A percentile compares a stretch with the other conserved stretches of the same genome.
These are phyloP conservation scores for Panulirus ornatus DNA, from an alignment of 1,140 invertebrate genomes.

Conservation along the genomic window DNA sequence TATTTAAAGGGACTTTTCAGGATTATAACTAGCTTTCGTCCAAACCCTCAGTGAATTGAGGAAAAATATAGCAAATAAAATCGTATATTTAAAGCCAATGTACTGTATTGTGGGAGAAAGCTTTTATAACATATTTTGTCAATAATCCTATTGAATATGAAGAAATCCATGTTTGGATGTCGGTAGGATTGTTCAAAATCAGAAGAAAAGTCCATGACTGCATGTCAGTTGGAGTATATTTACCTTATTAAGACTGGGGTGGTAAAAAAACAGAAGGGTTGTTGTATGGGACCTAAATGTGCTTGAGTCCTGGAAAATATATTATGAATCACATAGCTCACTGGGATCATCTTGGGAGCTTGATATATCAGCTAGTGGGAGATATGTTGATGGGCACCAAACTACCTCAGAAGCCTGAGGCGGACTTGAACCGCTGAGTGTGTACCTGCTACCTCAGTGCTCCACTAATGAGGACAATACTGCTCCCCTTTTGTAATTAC, in stretches of 20 bases:
- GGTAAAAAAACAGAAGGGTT: not conserved
- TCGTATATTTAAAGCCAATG: no score
- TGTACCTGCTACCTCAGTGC: constrained; percentile 36
- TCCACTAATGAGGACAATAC: constrained; percentile 8
- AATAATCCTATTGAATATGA: no score
- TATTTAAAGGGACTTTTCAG: no score
- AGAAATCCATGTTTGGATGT: no score
- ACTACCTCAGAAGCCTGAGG: constrained; percentile 34
- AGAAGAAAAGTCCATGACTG: not conserved
- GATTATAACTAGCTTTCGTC: no score
- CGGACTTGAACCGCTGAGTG: constrained; percentile 26
- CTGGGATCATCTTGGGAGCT: not conserved
- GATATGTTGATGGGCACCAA: not conserved
- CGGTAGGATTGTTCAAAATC: no score
- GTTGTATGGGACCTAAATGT: not conserved
- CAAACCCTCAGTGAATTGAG: no score
- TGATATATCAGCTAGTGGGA: not conserved
- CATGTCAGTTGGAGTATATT: not conserved
- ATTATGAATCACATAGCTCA: not conserved
- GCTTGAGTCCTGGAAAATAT: not conserved
- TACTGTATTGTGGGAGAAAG: no score
- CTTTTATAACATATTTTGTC: no score
- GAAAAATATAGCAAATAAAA: no score
- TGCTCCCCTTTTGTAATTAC: constrained; percentile 1
- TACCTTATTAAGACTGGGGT: not conserved